Conservation (phyloP, 1,140 invertebrate genomes). For the Brachionus plicatilis region DNA sequence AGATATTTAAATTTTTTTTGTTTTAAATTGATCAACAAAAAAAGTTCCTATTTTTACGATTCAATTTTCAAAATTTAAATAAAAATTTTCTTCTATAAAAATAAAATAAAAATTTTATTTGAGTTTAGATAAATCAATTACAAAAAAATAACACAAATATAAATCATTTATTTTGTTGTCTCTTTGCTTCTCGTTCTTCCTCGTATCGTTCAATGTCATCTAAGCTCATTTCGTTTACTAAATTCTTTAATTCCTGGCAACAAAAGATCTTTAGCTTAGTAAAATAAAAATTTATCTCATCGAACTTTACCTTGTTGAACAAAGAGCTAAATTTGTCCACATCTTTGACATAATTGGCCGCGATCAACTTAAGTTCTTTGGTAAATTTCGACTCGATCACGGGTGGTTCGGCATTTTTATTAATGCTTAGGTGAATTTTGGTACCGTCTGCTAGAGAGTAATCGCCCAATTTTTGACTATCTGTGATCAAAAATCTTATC, state of each 20-base stretch:
- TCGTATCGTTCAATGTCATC: conserved; percentile 39
- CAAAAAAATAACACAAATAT: not conserved
- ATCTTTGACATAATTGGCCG: conserved; percentile 24
- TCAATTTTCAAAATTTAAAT: too few species aligned
- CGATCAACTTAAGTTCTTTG: not conserved
- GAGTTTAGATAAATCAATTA: not conserved
- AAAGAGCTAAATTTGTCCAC: not conserved
- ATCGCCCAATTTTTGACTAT: not conserved
- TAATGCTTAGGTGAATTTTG: conserved; percentile 24
- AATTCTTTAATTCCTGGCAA: not conserved
- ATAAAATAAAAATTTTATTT: not conserved
- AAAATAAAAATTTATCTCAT: not conserved
- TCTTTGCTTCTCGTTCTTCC: not conserved
- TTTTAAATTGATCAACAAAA: too few species aligned
- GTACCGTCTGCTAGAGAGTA: not conserved
- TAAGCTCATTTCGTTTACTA: conserved; percentile 37
- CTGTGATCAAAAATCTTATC: not conserved
- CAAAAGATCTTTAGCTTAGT: not conserved
- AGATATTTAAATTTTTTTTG: too few species aligned
- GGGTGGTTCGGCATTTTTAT: not conserved
- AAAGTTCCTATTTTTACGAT: too few species aligned
- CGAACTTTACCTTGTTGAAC: not conserved
- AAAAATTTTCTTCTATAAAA: not conserved
- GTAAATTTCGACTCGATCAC: not conserved
- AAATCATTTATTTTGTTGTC: not conserved